Conservation (phyloP, 1,140 invertebrate genomes). For the Brachionus calyciflorus region DNA sequence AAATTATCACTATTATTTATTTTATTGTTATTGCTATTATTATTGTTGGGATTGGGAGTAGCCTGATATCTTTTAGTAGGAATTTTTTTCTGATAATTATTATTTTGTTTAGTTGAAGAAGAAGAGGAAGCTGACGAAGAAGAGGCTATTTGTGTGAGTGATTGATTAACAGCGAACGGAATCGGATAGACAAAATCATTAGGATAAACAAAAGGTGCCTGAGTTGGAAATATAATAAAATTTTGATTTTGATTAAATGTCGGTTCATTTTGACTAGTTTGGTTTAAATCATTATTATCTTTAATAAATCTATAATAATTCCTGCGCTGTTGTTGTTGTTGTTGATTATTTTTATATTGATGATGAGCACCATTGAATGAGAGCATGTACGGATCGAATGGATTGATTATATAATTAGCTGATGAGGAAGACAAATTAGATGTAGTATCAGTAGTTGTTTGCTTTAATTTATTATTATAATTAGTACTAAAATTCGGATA, state of each 20-base stretch:
- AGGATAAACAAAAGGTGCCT: not conserved
- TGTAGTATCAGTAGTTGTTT: slow-evolving; percentile 1
- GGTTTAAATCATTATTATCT: not conserved
- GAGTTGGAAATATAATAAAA: not conserved
- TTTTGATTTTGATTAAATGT: not conserved
- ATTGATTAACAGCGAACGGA: not conserved
- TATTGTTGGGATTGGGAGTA: no score
- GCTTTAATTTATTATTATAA: slow-evolving; percentile 5
- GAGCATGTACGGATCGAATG: not conserved
- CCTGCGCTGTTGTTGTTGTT: not conserved
- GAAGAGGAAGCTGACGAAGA: no score
- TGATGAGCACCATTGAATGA: not conserved
- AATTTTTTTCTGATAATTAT: no score
- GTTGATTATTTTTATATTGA: not conserved
- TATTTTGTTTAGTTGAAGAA: no score
- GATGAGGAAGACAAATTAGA: not conserved
- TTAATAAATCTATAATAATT: no score
- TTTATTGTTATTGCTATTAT: no score
- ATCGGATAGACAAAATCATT: no score
- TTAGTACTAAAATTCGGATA: not conserved
- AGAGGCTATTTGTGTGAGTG: no score
- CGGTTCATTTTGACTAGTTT: slow-evolving; percentile 32
- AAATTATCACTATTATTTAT: not conserved
- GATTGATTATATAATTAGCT: not conserved
- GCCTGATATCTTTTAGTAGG: no score